Conservation (phyloP, 2,797 vertebrate species). For the Rhinoraja longicauda region DNA sequence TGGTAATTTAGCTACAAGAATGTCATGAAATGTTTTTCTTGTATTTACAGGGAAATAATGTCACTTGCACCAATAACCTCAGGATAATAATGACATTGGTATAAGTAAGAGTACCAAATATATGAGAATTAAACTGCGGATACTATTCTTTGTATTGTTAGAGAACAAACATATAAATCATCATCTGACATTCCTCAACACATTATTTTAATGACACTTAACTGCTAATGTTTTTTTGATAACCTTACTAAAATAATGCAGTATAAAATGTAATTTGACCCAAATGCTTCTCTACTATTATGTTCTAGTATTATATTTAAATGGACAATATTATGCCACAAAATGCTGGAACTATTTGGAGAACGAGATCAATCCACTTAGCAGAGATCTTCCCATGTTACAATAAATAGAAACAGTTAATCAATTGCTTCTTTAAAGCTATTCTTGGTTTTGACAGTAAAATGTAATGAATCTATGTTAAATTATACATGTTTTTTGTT, state of each 20-base stretch:
- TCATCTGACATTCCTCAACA: background rate
- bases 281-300: background rate
- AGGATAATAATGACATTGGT: no score
- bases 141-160: background rate
- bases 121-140: background rate
- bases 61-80: background rate
- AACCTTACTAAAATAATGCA: background rate
- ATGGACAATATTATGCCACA: background rate
- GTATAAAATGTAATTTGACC: background rate
- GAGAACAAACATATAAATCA: background rate
- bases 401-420: no score
- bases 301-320: background rate
- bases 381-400: background rate
- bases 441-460: background rate
- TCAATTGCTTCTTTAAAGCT: background rate
- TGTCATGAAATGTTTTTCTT: background rate
- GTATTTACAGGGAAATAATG: background rate
- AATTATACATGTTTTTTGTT: constrained; percentile 6
- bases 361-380: background rate
- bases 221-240: background rate
- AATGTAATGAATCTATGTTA: background rate
- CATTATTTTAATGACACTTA: background rate
- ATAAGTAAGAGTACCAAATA: background rate
- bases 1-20: no score
- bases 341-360: background rate